phyloP scores from a whole-genome alignment of 35 echinoderm and acorn worm species.

The Strongylocentrotus purpuratus region DNA sequence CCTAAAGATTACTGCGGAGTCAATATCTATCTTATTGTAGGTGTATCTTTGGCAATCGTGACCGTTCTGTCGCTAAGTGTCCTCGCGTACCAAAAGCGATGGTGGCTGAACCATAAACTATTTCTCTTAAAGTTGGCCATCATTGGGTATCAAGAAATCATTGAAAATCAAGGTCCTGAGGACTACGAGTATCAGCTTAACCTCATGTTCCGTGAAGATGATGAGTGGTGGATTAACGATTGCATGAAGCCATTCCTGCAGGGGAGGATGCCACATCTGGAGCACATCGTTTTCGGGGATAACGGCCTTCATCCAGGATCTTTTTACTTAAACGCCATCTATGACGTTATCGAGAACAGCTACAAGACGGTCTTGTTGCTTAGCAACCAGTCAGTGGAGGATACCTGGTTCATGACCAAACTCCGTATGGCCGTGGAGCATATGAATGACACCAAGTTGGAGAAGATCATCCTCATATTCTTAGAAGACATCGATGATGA shows the following conservation, averaged over 20 bases:
- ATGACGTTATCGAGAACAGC: background rate
- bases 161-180: background rate
- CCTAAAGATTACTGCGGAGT: background rate
- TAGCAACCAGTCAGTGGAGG: slow-evolving; percentile 24
- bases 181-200: slow-evolving; percentile 25
- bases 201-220: slow-evolving; percentile 17
- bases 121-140: slow-evolving; percentile 18
- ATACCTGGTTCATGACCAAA: slow-evolving; percentile 33
- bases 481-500: background rate
- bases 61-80: background rate
- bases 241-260: background rate
- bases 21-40: background rate
- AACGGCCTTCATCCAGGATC: background rate
- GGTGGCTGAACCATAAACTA: background rate
- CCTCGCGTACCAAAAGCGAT: slow-evolving; percentile 8
- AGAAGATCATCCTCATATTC: slow-evolving; percentile 28
- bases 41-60: background rate
- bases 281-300: background rate
- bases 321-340: background rate
- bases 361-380: background rate
- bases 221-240: slow-evolving; percentile 3
- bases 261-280: background rate
- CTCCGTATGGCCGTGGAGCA: slow-evolving; percentile 32
- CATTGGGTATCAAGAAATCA: background rate
- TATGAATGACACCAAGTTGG: slow-evolving; percentile 29